Base-by-base conservation (phyloP, 37 sponge, comb jelly and placozoan species). In the Tethya wilhelma region DNA sequence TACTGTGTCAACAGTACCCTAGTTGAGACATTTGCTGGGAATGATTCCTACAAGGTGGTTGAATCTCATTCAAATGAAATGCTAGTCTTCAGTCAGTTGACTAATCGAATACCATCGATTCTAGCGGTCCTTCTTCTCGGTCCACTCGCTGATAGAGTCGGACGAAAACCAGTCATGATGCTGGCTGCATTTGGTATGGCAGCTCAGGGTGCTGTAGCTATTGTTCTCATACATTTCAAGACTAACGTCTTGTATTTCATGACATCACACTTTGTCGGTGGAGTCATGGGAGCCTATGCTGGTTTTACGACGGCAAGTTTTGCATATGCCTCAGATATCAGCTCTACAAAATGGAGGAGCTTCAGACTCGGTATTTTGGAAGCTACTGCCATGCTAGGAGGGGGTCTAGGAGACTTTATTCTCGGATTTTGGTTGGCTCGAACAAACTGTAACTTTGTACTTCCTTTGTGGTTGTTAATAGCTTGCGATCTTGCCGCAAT, bases 301-400 rank as follows among this genome's bases (percentile, higher is more conserved):
- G 83, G 59, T 5, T 59, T 80, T 12, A 38, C 82, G 6, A 57
- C 67, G n/a, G 59, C 64, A 20, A 71, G 30, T 7, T 76, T 40
- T 26, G 30, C 89, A 4, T 88, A 88, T 44, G 14, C 70, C 17
- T 39, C 78, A 4, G 89, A 88, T 39, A 31, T 88, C 40, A 82
- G 77, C 60, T 75, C 89, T 31, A 56, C 53, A 23, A 74, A 57
- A 31, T 77, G 73, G 68, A 53, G 68, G 6, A 77, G 74, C 0
- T 32, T 77, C 6, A 76, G 89, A 19, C 38, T 88, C 23, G 89
- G 89, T 2, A 65, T 78, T 26, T 32, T 65, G 31, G 63, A 66
- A 23, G 22, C 78, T 0, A 31, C 64, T 41, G 2, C 77, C 20
- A 71, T 82, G 38, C 23, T 81, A 12, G 72, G 71, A n/a, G 64